Percentiles rank a stretch among this genome's conserved stretches.
phyloP scores from a whole-genome alignment of 2,888 invertebrate genomes.

The Amblyjoppa fuscipennis region DNA sequence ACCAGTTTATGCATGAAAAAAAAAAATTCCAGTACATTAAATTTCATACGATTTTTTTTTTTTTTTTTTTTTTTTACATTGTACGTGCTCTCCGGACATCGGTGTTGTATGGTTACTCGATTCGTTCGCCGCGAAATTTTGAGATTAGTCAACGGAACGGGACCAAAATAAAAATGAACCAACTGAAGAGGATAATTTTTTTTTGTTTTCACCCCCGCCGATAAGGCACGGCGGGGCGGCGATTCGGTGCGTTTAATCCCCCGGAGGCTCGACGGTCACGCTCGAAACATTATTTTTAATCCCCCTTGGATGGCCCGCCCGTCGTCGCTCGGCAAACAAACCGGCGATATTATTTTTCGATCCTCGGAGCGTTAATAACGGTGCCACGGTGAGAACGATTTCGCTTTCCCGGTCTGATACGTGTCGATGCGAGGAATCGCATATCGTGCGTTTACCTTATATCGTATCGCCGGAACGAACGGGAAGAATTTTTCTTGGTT shows the following conservation, averaged over 20 bases:
- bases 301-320: conserved; percentile 75
- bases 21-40: no score
- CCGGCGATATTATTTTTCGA: conserved; percentile 84
- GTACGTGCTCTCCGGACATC: no score
- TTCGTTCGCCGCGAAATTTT: not conserved
- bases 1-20: no score
- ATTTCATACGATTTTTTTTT: no score
- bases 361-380: conserved; percentile 75
- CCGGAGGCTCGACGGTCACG: conserved; percentile 80
- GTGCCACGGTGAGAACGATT: conserved; percentile 15
- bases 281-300: conserved; percentile 84
- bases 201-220: conserved; percentile 19
- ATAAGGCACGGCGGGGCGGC: conserved; percentile 43
- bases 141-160: not conserved
- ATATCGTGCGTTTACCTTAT: conserved; percentile 28
- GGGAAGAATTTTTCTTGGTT: not conserved
- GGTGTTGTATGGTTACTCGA: no score
- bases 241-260: conserved; percentile 77
- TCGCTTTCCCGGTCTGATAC: conserved; percentile 4
- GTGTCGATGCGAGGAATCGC: not conserved
- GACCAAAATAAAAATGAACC: not conserved
- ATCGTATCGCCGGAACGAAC: conserved; percentile 16
- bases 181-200: conserved; percentile 11
- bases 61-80: no score
- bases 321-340: conserved; percentile 81